These are phyloP conservation scores for Diprion similis DNA, from an alignment of 1,140 invertebrate species.

Conservation along the genomic window DNA sequence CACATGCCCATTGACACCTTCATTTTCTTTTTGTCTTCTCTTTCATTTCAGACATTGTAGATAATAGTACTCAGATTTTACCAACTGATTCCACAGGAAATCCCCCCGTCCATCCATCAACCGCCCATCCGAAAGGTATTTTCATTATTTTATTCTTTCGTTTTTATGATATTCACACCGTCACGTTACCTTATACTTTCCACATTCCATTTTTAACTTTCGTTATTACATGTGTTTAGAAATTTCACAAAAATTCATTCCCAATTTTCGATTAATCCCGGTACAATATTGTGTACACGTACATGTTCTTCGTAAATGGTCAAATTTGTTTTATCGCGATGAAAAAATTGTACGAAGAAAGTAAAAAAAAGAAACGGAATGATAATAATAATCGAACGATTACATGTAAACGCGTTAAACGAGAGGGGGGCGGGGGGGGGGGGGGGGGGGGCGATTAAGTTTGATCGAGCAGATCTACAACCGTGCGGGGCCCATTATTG, in stretches of 20 bases:
- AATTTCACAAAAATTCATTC: background rate
- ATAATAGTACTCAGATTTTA: conserved; percentile 79
- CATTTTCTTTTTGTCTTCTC: conserved; percentile 58
- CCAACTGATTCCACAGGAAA: conserved; percentile 79
- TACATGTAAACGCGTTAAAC: too few relatives aligned
- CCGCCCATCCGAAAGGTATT: conserved; percentile 77
- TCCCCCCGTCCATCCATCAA: conserved; percentile 70
- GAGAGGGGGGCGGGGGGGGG: too few relatives aligned
- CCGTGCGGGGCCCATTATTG: too few relatives aligned
- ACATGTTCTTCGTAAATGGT: too few relatives aligned
- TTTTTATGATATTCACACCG: conserved; percentile 21
- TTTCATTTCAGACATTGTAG: conserved; percentile 77
- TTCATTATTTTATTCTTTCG: conserved; percentile 30
- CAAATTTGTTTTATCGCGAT: too few relatives aligned
- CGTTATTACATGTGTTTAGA: conserved; percentile 14
- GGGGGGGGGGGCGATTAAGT: too few relatives aligned
- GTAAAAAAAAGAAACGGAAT: too few relatives aligned
- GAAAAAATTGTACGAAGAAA: too few relatives aligned
- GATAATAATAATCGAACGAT: too few relatives aligned
- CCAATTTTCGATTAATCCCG: too few relatives aligned
- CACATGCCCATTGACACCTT: conserved; percentile 45
- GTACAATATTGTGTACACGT: too few relatives aligned
- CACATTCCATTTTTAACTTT: background rate
- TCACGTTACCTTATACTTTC: background rate
- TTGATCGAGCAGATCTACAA: too few relatives aligned